phyloP scores from a whole-genome alignment of 2,888 invertebrate species.

The Ommatoiulus sabulosus region DNA sequence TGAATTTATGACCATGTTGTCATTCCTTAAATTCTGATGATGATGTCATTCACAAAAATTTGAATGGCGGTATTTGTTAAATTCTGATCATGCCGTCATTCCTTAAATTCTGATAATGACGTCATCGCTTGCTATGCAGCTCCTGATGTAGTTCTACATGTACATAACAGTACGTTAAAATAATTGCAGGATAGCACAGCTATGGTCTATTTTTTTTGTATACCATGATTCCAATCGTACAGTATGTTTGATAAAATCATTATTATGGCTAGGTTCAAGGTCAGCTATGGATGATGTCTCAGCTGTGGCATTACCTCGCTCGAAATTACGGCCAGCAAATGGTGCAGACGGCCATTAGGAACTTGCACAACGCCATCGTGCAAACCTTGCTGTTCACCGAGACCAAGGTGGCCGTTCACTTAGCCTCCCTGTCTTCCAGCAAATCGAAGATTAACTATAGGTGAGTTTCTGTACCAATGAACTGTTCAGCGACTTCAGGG shows the following conservation, averaged over 20 bases:
- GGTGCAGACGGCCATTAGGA: conserved; percentile 61
- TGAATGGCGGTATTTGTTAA: too few relatives aligned
- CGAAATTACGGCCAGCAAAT: conserved; percentile 62
- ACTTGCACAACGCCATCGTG: conserved; percentile 61
- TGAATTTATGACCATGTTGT: too few relatives aligned
- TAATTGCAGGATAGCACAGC: not conserved
- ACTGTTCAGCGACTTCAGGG: not conserved
- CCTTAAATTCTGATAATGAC: too few relatives aligned
- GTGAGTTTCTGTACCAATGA: not conserved
- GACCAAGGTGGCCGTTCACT: conserved; percentile 59
- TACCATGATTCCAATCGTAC: not conserved
- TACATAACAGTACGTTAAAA: not conserved
- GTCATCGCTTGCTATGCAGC: too few relatives aligned
- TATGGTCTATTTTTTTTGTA: not conserved
- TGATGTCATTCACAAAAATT: too few relatives aligned
- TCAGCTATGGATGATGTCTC: conserved; percentile 62
- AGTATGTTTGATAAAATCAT: not conserved
- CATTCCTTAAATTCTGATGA: too few relatives aligned
- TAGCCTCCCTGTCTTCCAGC: conserved; percentile 58
- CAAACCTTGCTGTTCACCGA: conserved; percentile 62
- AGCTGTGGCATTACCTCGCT: conserved; percentile 63
- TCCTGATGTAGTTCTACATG: too few relatives aligned
- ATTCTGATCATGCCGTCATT: too few relatives aligned
- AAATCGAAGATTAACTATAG: conserved; percentile 58
- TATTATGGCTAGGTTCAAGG: conserved; percentile 60